Evolutionary conservation across 1,140 invertebrate genomes (phyloP).

Genomic region (Kradibia gibbosae): DNA sequence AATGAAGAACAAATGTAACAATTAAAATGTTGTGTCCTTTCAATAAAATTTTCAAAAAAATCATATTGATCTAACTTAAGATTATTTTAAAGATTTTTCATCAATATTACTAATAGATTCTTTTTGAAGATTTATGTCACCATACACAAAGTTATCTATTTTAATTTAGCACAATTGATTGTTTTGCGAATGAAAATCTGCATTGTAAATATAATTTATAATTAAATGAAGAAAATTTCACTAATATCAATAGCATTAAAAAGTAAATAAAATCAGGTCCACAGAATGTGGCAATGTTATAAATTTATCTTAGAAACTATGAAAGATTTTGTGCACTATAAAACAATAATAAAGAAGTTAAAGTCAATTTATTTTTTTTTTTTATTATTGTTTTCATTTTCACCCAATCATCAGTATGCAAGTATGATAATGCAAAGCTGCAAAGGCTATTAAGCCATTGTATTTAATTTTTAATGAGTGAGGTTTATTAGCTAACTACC

Average conservation of each 20-base stretch:
- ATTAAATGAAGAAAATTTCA: slow-evolving; percentile 5
- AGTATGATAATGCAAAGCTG: slow-evolving; percentile 67
- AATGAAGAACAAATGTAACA: slow-evolving; percentile 28
- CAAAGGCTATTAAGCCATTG: slow-evolving; percentile 61
- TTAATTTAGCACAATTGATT: too few relatives aligned
- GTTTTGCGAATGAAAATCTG: too few relatives aligned
- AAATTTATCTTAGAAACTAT: slow-evolving; percentile 48
- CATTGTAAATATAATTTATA: background rate
- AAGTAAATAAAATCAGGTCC: slow-evolving; percentile 42
- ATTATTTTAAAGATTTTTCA: background rate
- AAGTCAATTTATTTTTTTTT: too few relatives aligned
- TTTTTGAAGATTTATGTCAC: too few relatives aligned
- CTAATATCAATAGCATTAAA: slow-evolving; percentile 9
- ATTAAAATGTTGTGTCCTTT: slow-evolving; percentile 13
- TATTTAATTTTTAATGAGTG: slow-evolving; percentile 59
- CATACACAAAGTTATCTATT: too few relatives aligned
- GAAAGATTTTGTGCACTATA: slow-evolving; percentile 50
- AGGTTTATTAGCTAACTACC: slow-evolving; percentile 63
- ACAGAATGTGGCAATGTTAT: slow-evolving; percentile 39
- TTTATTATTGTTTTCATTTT: slow-evolving; percentile 53
- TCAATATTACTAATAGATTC: background rate
- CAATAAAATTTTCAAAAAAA: slow-evolving; percentile 27
- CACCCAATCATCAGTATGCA: slow-evolving; percentile 59
- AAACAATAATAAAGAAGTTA: slow-evolving; percentile 50
- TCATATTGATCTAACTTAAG: background rate